phyloP scores from a whole-genome alignment of 2,888 invertebrate genomes.

The Catocala nupta region DNA sequence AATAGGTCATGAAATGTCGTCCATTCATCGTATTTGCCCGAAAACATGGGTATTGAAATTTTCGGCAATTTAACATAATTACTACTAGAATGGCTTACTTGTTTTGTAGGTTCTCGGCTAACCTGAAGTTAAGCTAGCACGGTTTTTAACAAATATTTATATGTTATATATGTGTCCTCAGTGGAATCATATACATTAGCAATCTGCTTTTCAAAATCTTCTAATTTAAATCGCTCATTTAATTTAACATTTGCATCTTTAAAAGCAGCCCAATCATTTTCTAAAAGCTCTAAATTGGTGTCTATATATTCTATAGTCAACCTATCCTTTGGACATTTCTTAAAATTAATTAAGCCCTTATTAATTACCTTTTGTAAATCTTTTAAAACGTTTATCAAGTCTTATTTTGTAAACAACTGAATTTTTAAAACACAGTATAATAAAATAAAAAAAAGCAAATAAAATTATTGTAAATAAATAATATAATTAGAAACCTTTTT shows the following conservation, averaged over 20 bases:
- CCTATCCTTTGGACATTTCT: too few relatives aligned
- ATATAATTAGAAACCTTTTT: too few relatives aligned
- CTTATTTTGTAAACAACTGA: too few relatives aligned
- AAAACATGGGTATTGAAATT: conserved; percentile 9
- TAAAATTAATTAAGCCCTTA: too few relatives aligned
- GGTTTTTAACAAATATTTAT: conserved; percentile 7
- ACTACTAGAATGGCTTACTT: background rate
- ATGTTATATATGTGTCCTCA: conserved; percentile 6
- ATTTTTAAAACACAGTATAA: too few relatives aligned
- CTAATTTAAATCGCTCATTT: background rate
- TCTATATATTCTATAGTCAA: too few relatives aligned
- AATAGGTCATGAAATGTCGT: conserved; percentile 4
- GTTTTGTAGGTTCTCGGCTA: background rate
- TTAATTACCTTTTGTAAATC: too few relatives aligned
- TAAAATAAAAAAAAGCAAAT: too few relatives aligned
- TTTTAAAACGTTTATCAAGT: too few relatives aligned
- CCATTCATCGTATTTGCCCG: too few relatives aligned
- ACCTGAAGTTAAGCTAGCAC: background rate
- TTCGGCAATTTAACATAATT: background rate
- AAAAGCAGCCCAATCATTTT: conserved; percentile 8
- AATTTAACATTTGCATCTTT: background rate
- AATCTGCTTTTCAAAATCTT: background rate
- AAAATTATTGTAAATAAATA: too few relatives aligned
- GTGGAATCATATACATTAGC: conserved; percentile 4
- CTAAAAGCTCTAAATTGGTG: conserved; percentile 5